Conservation (phyloP, 2,113 vertebrate genomes). For the Oophaga pumilio region DNA sequence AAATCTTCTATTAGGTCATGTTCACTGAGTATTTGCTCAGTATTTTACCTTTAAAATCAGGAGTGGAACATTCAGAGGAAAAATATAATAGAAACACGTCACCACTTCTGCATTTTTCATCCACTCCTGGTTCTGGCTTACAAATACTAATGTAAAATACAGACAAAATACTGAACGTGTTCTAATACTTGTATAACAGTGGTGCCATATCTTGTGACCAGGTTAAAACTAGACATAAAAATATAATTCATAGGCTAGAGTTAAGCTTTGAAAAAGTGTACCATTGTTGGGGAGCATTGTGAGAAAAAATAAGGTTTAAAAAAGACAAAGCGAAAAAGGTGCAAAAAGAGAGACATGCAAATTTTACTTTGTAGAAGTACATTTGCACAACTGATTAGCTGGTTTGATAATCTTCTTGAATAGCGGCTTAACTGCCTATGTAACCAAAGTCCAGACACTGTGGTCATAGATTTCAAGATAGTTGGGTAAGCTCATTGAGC, state of each 20-base stretch:
- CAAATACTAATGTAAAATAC: no score
- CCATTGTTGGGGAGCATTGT: background rate
- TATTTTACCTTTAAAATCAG: no score
- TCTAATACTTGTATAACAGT: no score
- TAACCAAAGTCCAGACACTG: slow-evolving; percentile 26
- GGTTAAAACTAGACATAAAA: background rate
- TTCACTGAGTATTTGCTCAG: no score
- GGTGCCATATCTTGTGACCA: background rate
- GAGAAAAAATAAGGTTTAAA: background rate
- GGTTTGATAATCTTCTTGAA: slow-evolving; percentile 26
- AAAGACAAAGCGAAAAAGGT: background rate
- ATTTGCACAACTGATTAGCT: slow-evolving; percentile 35
- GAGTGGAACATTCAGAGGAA: no score
- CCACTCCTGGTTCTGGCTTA: no score
- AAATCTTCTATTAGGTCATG: no score
- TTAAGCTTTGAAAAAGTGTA: background rate
- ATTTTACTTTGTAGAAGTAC: background rate
- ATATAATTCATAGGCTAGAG: background rate
- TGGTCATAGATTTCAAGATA: slow-evolving; percentile 31
- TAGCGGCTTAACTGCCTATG: slow-evolving; percentile 23
- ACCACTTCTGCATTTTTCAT: no score
- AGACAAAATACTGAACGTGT: no score
- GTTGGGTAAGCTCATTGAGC: background rate
- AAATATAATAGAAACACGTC: no score
- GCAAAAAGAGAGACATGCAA: slow-evolving; percentile 24